Evolutionary conservation across 1,140 invertebrate genomes (phyloP).

Genomic region (Drosophila mauritiana): DNA sequence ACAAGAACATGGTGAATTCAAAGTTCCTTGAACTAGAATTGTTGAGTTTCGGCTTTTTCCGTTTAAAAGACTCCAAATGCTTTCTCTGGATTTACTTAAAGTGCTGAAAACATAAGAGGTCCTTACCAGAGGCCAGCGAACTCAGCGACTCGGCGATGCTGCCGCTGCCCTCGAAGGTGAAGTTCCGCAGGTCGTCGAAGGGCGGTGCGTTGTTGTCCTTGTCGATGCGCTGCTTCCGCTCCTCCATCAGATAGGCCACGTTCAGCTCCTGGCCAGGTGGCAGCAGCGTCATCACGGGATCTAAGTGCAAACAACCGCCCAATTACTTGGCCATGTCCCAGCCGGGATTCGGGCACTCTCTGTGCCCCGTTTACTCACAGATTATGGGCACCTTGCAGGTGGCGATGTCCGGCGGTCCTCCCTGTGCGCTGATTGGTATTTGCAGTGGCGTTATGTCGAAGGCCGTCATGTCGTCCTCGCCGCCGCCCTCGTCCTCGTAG

Average conservation of each 20-base stretch:
- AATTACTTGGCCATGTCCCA: conserved; percentile 29
- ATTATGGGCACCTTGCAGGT: conserved; percentile 89
- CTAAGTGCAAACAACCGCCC: conserved; percentile 73
- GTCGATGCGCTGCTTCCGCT: conserved; percentile 97
- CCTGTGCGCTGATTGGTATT: conserved; percentile 93
- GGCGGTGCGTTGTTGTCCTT: conserved; percentile 97
- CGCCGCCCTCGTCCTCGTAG: conserved; percentile 98
- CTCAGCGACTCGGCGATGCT: conserved; percentile 98
- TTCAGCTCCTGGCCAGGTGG: conserved; percentile 91
- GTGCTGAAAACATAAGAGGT: too few species aligned
- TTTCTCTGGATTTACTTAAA: background rate
- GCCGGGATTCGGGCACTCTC: background rate
- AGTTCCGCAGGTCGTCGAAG: conserved; percentile 98
- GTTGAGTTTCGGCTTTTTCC: too few species aligned
- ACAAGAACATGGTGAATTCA: too few species aligned
- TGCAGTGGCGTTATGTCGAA: conserved; percentile 98
- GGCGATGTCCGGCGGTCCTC: conserved; percentile 90
- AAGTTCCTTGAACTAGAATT: too few species aligned
- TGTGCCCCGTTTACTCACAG: conserved; percentile 87
- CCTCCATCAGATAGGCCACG: conserved; percentile 97
- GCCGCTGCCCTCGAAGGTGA: conserved; percentile 99
- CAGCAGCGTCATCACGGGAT: conserved; percentile 86
- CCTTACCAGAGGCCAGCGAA: conserved; percentile 95
- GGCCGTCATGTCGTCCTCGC: conserved; percentile 99
- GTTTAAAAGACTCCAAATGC: too few species aligned